Evolutionary conservation across 2,888 invertebrate species (phyloP).

Genomic region (Acrocyrtus sp.): DNA sequence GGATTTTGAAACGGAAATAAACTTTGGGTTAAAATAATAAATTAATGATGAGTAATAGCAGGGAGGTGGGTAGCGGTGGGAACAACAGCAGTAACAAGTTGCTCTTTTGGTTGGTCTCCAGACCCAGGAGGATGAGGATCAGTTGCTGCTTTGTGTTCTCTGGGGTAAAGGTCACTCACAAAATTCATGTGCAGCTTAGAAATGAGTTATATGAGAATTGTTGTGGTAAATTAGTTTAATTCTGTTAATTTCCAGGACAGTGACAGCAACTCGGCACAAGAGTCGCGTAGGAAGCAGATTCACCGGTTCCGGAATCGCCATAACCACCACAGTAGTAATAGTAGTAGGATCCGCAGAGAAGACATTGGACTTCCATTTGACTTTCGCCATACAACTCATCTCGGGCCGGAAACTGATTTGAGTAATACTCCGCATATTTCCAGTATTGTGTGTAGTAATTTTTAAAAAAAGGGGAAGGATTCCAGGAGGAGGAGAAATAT

Average conservation of each 20-base stretch:
- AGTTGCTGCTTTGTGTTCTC: constrained; percentile 32
- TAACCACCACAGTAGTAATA: no score
- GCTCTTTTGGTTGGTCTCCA: constrained; percentile 21
- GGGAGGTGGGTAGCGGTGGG: not conserved
- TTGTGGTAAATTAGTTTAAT: no score
- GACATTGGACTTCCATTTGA: constrained; percentile 91
- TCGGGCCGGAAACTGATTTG: constrained; percentile 85
- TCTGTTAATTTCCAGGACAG: not conserved
- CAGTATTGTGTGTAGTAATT: constrained; percentile 11
- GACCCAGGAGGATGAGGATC: constrained; percentile 29
- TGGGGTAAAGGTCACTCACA: no score
- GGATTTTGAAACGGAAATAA: no score
- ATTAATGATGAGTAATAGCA: not conserved
- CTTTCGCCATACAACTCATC: constrained; percentile 93
- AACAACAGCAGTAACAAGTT: constrained; percentile 20
- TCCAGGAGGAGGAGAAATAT: no score
- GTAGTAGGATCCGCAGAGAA: not conserved
- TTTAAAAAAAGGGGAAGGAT: not conserved
- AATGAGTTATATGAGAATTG: no score
- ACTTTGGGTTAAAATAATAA: no score
- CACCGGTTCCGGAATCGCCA: not conserved
- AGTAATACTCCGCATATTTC: not conserved
- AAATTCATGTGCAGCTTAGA: no score
- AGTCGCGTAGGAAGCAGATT: not conserved
- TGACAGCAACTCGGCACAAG: not conserved